These are phyloP conservation scores for Dryocosmus kuriphilus DNA, from an alignment of 2,888 invertebrate species.

Conservation along the genomic window DNA sequence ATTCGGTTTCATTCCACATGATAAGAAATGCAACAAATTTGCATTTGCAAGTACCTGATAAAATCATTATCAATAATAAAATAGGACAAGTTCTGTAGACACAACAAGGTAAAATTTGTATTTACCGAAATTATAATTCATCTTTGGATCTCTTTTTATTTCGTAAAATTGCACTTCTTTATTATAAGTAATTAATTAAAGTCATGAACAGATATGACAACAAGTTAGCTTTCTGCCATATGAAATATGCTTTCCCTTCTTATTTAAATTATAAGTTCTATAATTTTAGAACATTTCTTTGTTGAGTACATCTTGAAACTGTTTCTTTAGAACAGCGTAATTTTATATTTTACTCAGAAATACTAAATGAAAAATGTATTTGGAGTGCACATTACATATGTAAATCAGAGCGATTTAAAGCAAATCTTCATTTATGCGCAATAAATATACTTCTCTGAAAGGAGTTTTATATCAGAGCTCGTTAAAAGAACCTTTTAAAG, in stretches of 20 bases:
- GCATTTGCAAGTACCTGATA: background rate
- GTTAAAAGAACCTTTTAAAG: conserved; percentile 36
- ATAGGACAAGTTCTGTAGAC: background rate
- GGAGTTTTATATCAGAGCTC: conserved; percentile 14
- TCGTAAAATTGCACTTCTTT: too few relatives aligned
- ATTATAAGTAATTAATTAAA: too few relatives aligned
- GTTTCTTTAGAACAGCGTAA: too few relatives aligned
- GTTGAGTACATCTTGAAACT: too few relatives aligned
- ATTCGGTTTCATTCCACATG: background rate
- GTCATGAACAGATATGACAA: too few relatives aligned
- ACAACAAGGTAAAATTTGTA: background rate
- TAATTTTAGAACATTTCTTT: too few relatives aligned
- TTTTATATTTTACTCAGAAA: too few relatives aligned
- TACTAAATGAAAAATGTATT: background rate
- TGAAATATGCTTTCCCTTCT: too few relatives aligned
- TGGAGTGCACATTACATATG: background rate
- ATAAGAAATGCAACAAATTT: background rate
- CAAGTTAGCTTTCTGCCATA: too few relatives aligned
- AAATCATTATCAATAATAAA: background rate
- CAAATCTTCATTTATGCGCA: conserved; percentile 15
- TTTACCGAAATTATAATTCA: background rate
- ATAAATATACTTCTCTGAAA: conserved; percentile 26
- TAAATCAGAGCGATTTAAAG: conserved; percentile 1
- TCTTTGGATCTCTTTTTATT: background rate
- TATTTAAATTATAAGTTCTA: too few relatives aligned